Percentiles rank a stretch among this genome's conserved stretches.
These are phyloP conservation scores for Chelonus formosanus DNA, from an alignment of 2,888 invertebrate genomes.

Conservation along the genomic window DNA sequence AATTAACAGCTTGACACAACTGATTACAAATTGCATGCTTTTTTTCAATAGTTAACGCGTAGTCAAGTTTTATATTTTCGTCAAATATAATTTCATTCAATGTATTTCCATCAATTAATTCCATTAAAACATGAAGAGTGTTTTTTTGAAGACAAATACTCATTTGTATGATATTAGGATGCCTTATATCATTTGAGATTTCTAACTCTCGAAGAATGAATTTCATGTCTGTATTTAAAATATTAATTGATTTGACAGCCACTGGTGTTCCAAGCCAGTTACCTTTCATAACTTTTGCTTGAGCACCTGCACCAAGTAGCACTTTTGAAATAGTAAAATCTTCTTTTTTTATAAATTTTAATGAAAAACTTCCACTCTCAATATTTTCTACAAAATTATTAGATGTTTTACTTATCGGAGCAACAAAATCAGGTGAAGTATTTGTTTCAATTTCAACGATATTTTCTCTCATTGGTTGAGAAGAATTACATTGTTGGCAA, in stretches of 20 bases:
- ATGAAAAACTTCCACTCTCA: too few species aligned
- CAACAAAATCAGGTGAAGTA: too few species aligned
- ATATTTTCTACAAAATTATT: too few species aligned
- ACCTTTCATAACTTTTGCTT: slow-evolving; percentile 26
- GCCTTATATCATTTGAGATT: slow-evolving; percentile 25
- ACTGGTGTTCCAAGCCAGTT: slow-evolving; percentile 26
- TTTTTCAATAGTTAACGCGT: not conserved
- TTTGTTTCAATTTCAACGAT: too few species aligned
- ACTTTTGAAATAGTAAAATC: too few species aligned
- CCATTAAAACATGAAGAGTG: slow-evolving; percentile 34
- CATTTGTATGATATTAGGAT: slow-evolving; percentile 33
- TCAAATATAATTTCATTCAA: slow-evolving; percentile 26
- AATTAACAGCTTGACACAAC: not conserved
- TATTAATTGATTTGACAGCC: slow-evolving; percentile 30
- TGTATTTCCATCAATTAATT: slow-evolving; percentile 27
- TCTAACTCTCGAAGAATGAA: slow-evolving; percentile 22
- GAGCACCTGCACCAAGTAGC: slow-evolving; percentile 12
- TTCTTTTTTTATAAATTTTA: too few species aligned
- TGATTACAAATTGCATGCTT: not conserved
- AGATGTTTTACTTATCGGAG: too few species aligned
- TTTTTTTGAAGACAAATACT: slow-evolving; percentile 24
- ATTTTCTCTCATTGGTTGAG: too few species aligned
- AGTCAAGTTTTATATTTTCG: slow-evolving; percentile 12
- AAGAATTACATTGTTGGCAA: too few species aligned
- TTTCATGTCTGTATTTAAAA: slow-evolving; percentile 11